Base-by-base conservation (phyloP, 2,113 vertebrate species). In the Urocolius indicus region DNA sequence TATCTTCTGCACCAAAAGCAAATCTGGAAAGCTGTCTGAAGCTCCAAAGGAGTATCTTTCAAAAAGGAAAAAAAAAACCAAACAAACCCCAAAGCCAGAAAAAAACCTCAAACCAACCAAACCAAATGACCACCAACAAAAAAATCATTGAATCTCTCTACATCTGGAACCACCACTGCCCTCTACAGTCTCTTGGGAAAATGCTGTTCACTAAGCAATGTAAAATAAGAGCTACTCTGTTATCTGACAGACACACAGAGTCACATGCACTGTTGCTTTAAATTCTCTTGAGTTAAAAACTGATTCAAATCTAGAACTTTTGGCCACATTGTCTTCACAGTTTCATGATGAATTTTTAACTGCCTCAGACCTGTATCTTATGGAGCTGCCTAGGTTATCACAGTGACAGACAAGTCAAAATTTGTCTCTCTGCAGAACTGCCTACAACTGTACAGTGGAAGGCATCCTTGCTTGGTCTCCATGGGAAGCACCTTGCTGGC, bases 151-250 rank as follows among this genome's bases (percentile, higher is more conserved):
- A 68, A 84, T 77, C 34, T 34, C n/a, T 90, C 21, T 43, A 54
- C 55, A 79, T 54, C 17, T 41, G 63, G 43, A 89, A 91, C 21
- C 43, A 80, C 23, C 94, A 91, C 93, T 93, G 96, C 97, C 97
- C 96, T 96, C 97, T 98, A 48, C 95, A 91, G 97, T 84, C 89
- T 79, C 54, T 10, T 48, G 49, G 61, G 71, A 22, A 36, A 82
- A 91, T 2, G 10, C 5, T 19, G 12, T 43, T 65, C 23, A 20
- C 38, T 18, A 68, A 63, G 11, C 54, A 89, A 8, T 1, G 5
- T 29, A 88, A 30, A n/a, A 11, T 1, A 5, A 57, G 49, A 77
- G 19, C 43, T 55, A 4, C 15, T 24, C 13, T 16, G 8, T 30
- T 46, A 51, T 43, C 13, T 67, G 19, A 68, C 5, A 72, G 10